Evolutionary conservation across 1,140 invertebrate genomes (phyloP).

Genomic region (Drosophila prosaltans): DNA sequence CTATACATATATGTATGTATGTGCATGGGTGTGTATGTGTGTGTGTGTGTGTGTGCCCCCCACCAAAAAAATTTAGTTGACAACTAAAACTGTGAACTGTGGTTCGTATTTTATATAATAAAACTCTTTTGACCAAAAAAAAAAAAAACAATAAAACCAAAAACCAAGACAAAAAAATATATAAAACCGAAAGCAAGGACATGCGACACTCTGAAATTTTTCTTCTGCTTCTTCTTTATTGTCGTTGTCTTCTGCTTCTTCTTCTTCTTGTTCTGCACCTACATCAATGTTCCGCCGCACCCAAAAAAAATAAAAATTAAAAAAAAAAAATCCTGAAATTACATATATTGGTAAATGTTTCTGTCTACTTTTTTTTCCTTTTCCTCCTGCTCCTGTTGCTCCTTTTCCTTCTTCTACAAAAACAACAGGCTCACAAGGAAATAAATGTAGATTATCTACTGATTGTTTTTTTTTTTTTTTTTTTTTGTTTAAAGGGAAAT

Average conservation of each 20-base stretch:
- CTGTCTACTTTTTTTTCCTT: not conserved
- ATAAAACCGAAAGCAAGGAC: slow-evolving; percentile 15
- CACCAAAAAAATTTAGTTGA: slow-evolving; percentile 48
- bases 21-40: not conserved
- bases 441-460: not conserved
- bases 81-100: slow-evolving; percentile 50
- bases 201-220: slow-evolving; percentile 9
- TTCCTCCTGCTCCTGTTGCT: not conserved
- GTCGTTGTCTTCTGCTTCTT: not conserved
- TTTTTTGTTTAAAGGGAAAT: not conserved
- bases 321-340: slow-evolving; percentile 8
- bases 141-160: not conserved
- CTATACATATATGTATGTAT: slow-evolving; percentile 1
- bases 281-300: not conserved
- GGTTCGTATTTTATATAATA: slow-evolving; percentile 18
- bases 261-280: not conserved
- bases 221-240: not conserved
- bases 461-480: not conserved
- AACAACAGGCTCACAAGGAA: not conserved
- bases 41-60: slow-evolving; percentile 6
- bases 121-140: slow-evolving; percentile 5
- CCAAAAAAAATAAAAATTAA: not conserved
- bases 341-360: slow-evolving; percentile 9
- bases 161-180: not conserved
- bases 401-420: not conserved